Evolutionary conservation across 2,888 invertebrate species (phyloP).

Genomic region (Ichneumoninae sp.): DNA sequence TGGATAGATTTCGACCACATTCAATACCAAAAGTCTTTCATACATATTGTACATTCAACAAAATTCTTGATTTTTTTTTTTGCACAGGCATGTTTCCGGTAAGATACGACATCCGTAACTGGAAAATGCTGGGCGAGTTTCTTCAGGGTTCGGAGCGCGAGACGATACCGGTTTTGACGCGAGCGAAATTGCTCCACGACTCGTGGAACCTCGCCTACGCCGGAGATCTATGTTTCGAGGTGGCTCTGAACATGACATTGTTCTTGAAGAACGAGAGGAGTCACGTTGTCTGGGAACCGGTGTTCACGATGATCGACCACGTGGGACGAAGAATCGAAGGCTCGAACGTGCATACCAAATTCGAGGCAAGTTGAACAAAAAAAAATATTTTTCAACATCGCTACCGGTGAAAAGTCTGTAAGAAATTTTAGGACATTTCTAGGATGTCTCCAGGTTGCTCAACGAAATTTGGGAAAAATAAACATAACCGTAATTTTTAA

Average conservation of each 20-base stretch:
- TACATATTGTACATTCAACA: too few species aligned
- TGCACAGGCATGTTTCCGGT: conserved; percentile 91
- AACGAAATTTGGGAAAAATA: too few species aligned
- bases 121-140: conserved; percentile 90
- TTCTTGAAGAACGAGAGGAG: conserved; percentile 90
- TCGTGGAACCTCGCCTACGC: conserved; percentile 92
- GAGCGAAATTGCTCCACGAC: conserved; percentile 91
- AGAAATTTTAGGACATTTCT: too few species aligned
- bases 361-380: conserved; percentile 86
- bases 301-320: conserved; percentile 93
- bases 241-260: conserved; percentile 92
- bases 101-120: conserved; percentile 92
- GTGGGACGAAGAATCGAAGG: conserved; percentile 90
- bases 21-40: too few species aligned
- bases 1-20: too few species aligned
- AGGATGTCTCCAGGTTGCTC: too few species aligned
- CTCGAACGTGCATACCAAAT: conserved; percentile 88
- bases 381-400: background rate
- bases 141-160: conserved; percentile 83
- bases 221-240: conserved; percentile 90
- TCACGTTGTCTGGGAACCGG: conserved; percentile 92
- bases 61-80: background rate
- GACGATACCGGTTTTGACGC: conserved; percentile 89
- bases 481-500: too few species aligned
- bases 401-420: background rate